Evolutionary conservation across 2,797 vertebrate genomes (phyloP).

Genomic region (Poecilia gillii): DNA sequence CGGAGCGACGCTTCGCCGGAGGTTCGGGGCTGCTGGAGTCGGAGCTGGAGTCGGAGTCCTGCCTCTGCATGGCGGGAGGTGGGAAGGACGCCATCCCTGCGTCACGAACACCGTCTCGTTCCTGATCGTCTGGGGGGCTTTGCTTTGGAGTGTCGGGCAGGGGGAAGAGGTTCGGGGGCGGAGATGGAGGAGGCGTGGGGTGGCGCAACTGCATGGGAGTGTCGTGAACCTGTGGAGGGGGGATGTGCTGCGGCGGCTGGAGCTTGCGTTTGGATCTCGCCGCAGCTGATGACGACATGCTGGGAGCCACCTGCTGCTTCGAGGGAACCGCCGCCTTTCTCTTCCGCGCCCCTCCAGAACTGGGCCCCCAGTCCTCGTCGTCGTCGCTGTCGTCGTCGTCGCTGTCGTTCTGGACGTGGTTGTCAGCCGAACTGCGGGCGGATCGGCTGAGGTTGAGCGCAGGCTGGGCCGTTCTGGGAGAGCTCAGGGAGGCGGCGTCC

Average conservation of each 20-base stretch:
- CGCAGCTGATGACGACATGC: constrained; percentile 41
- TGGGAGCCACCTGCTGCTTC: constrained; percentile 57
- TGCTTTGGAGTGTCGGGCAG: constrained; percentile 86
- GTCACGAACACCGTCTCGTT: constrained; percentile 48
- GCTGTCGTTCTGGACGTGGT: constrained; percentile 66
- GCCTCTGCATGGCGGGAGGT: constrained; percentile 64
- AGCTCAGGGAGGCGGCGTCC: constrained; percentile 72
- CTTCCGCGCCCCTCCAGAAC: constrained; percentile 56
- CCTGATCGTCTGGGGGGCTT: constrained; percentile 81
- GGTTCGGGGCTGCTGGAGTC: constrained; percentile 87
- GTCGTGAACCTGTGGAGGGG: constrained; percentile 76
- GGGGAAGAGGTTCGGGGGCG: constrained; percentile 81
- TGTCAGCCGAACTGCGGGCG: constrained; percentile 57
- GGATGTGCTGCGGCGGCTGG: constrained; percentile 84
- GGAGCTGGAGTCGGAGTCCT: constrained; percentile 81
- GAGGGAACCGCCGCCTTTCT: constrained; percentile 56
- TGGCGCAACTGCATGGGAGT: constrained; percentile 80
- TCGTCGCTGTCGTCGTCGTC: constrained; percentile 74
- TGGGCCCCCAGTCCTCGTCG: constrained; percentile 73
- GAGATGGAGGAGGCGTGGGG: constrained; percentile 82
- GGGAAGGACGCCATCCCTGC: constrained; percentile 47
- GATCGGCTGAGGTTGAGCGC: constrained; percentile 77
- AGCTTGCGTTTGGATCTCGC: constrained; percentile 81
- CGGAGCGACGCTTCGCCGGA: constrained; percentile 68
- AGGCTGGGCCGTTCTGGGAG: constrained; percentile 73